phyloP scores from a whole-genome alignment of 2,888 invertebrate species.

The Drosophila kambysellisi region DNA sequence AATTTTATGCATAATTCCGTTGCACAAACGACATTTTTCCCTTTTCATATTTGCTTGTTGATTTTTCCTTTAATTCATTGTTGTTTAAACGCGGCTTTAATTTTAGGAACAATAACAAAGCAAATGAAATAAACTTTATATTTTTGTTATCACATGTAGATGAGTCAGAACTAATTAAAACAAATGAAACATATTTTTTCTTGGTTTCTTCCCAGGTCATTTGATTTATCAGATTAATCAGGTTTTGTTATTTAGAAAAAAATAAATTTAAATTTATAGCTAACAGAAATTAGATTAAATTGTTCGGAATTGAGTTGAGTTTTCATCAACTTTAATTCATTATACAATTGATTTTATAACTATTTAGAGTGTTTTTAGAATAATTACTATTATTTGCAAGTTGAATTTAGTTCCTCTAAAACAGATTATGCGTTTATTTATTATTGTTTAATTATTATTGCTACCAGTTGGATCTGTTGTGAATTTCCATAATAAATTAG shows the following conservation, averaged over 20 bases:
- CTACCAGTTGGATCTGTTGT: neutral
- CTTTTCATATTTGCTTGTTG: neutral
- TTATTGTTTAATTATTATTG: no score
- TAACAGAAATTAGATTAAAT: neutral
- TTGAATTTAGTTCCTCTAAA: neutral
- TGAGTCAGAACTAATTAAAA: neutral
- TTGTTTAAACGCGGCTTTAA: slow-evolving; percentile 35
- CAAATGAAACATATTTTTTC: neutral
- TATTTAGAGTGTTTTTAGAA: neutral
- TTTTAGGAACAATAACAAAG: slow-evolving; percentile 3
- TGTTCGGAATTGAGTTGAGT: neutral
- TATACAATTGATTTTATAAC: neutral
- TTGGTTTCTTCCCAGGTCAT: neutral
- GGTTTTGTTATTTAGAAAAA: neutral
- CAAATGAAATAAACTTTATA: neutral
- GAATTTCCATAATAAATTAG: neutral
- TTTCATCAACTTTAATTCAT: neutral
- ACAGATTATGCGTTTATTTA: neutral
- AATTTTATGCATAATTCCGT: slow-evolving; percentile 56
- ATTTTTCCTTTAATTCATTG: slow-evolving; percentile 4
- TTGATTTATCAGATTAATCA: neutral
- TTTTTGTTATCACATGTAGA: neutral
- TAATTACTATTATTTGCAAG: neutral
- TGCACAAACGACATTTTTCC: slow-evolving; percentile 41
- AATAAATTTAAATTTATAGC: neutral